Evolutionary conservation across 2,113 vertebrate species (phyloP), one percentile per base, ranked within the genome.

Genomic region (Halichoerus grypus): DNA sequence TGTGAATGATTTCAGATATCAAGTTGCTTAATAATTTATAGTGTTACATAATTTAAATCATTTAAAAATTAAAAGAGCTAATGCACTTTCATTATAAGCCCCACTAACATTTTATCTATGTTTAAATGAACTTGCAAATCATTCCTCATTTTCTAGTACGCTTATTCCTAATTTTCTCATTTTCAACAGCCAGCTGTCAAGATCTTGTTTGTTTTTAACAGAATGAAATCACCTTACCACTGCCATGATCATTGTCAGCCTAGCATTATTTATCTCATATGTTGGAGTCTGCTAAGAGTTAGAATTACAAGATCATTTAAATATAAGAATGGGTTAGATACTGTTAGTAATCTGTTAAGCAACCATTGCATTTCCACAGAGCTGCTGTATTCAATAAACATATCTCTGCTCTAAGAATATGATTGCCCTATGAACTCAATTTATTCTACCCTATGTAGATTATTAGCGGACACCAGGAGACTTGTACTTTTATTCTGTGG

Each of bases 341-440:
- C 33, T 63, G 19, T 69, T 82, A 72, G 4, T 31, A 93, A 57
- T 74, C 10, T 93, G 22, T 53, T 69, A 90, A 84, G 19, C 14
- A 88, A 11, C 24, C 33, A 26, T 42, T 88, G 8, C 26, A 57
- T 65, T 97, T 94, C 9, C 15, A 33, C 18, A 67, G 51, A 93
- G 51, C 10, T 53, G 42, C n/a, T 93, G 6, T 46, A 53, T 36
- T 93, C 10, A 65, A 6, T 95, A 71, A 77, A 83, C 1, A 13
- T 61, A 46, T n/a, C 33, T 85, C n/a, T 90, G 7, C 21, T 91
- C 22, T 83, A 63, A 55, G 53, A 93, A 80, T 51, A 71, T 36
- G 14, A 84, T 91, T 88, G 51, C 89, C 49, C 14, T 71, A 16
- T 94, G 42, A 97, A 74, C 12, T 82, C 63, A 96, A 28, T 88